Evolutionary conservation across 1,140 invertebrate genomes (phyloP), one percentile per base, ranked within the genome.

Genomic region (Tetragnatha versicolor): DNA sequence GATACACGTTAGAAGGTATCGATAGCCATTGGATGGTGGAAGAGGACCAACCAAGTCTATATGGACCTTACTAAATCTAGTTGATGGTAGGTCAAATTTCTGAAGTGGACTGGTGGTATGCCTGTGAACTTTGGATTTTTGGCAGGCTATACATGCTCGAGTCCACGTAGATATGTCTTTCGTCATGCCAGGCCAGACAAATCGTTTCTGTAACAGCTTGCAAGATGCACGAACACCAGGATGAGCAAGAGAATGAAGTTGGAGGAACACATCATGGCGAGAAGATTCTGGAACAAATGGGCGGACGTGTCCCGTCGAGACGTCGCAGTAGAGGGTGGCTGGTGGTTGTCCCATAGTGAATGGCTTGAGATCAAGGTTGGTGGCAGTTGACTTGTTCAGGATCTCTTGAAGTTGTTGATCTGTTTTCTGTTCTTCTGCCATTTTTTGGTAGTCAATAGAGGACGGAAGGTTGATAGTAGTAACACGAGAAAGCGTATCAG

Each of bases 181-280:
- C 6, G 78, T 79, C 58, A 86, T 83, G 2, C 22, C 45, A 25
- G 86, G 87, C 87, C 87, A 88, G 12, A 88, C 84, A 75, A 82
- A 88, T 70, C 83, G 60, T 65, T 85, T 39, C 14, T 82, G 69
- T 0, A 88, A 81, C 29, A 87, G 77, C 77, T 84, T 83, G 6
- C 66, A 63, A 9, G 84, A 80, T 0, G 81, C 47, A 0, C 53
- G 55, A 9, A 77, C 73, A 22, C 82, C 82, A n/a, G 83, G 83
- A 65, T 85, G 84, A 6, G 77, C 51, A 3, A 86, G 27, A 3
- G 79, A 69, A 68, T 85, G 84, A 4, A 83, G n/a, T 9, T 58
- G 10, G 17, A 82, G 31, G 75, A 85, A 84, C 20, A 81, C 70
- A n/a, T n/a, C n/a, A n/a, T n/a, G n/a, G n/a, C n/a, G n/a, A n/a